phyloP scores from a whole-genome alignment of 1,140 invertebrate genomes.

The Polypedilum vanderplanki region DNA sequence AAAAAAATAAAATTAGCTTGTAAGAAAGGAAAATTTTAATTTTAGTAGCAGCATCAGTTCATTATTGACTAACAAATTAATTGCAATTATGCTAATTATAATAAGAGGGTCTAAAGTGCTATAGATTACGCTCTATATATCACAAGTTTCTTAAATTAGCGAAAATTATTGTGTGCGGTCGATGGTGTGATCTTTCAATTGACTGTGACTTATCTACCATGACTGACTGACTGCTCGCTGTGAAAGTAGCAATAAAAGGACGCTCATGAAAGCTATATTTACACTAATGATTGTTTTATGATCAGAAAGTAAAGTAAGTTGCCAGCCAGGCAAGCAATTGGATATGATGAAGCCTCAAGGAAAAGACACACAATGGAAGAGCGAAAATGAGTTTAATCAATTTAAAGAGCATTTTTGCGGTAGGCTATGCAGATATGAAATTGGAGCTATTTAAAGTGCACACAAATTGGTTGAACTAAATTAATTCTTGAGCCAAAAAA shows the following conservation, averaged over 20 bases:
- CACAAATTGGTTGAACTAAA: neutral
- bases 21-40: too few relatives aligned
- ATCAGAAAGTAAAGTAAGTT: neutral
- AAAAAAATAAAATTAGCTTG: too few relatives aligned
- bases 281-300: neutral
- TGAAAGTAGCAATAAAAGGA: slow-evolving; percentile 17
- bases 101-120: neutral
- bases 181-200: too few relatives aligned
- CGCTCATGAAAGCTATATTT: neutral
- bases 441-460: neutral
- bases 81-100: neutral
- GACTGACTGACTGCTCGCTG: neutral
- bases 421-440: slow-evolving; percentile 2
- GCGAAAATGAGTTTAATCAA: neutral
- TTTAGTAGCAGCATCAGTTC: too few relatives aligned
- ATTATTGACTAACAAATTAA: too few relatives aligned
- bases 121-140: neutral
- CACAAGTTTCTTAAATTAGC: neutral
- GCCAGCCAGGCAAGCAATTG: neutral
- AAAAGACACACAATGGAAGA: neutral
- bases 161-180: neutral
- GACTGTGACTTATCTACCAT: too few relatives aligned
- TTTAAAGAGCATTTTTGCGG: neutral
- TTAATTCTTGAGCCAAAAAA: neutral
- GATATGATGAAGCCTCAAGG: neutral